phyloP scores from a whole-genome alignment of 2,888 invertebrate genomes.

The Hyalella azteca region DNA sequence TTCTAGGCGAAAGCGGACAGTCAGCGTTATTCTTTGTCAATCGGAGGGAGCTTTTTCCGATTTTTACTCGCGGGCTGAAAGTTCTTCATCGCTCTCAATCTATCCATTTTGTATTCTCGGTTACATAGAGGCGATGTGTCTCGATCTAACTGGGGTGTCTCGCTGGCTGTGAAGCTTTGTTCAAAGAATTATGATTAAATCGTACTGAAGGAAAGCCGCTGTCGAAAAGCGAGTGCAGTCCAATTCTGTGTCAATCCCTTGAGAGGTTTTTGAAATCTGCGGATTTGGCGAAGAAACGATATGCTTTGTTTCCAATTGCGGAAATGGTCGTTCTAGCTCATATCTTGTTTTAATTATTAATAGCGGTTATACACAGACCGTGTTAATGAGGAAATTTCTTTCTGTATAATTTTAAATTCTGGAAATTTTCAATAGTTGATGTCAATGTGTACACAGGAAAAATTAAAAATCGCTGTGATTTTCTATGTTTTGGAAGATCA shows the following conservation, averaged over 20 bases:
- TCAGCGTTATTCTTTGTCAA: slow-evolving; percentile 18
- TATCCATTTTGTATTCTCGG: background rate
- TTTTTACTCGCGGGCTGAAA: background rate
- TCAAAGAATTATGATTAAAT: slow-evolving; percentile 11
- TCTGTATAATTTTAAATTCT: background rate
- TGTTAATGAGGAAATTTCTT: no score
- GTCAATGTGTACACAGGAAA: no score
- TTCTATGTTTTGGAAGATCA: no score
- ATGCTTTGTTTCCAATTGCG: no score
- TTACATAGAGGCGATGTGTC: background rate
- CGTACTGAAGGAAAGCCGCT: background rate
- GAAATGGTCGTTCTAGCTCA: no score
- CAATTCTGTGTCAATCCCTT: slow-evolving; percentile 1
- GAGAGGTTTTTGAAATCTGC: no score
- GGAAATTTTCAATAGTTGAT: background rate
- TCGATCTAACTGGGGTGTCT: background rate
- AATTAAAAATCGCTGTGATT: no score
- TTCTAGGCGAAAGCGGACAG: background rate
- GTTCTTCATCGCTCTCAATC: background rate
- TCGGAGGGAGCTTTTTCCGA: background rate
- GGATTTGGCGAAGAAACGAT: no score
- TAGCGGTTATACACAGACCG: no score
- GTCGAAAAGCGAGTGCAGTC: background rate
- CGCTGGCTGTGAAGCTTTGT: background rate
- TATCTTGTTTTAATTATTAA: no score